phyloP scores from a whole-genome alignment of 2,113 vertebrate species.

The Pipa parva region DNA sequence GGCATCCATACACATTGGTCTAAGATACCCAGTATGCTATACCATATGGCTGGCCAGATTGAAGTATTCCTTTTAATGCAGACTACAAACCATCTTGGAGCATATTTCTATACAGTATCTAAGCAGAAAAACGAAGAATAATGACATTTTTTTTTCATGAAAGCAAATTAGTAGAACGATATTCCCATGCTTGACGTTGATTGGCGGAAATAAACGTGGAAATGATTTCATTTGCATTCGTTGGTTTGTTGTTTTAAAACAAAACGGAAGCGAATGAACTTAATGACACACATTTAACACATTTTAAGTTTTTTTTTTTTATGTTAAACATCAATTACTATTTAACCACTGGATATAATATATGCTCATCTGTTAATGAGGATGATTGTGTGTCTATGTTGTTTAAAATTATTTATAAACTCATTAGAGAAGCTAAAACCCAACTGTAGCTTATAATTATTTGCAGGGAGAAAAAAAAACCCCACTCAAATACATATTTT shows the following conservation, averaged over 20 bases:
- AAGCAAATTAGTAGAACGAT: neutral
- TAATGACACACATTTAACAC: conserved; percentile 30
- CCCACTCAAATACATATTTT: conserved; percentile 32
- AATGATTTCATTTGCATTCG: neutral
- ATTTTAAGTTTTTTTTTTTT: conserved; percentile 34
- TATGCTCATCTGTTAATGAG: conserved; percentile 29
- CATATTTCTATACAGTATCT: neutral
- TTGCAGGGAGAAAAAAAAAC: neutral
- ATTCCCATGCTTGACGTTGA: neutral
- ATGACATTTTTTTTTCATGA: conserved; percentile 10
- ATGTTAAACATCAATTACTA: conserved; percentile 41
- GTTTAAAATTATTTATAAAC: conserved; percentile 43
- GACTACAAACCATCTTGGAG: neutral
- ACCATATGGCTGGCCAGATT: conserved; percentile 34
- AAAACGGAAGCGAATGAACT: neutral
- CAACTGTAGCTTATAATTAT: conserved; percentile 31
- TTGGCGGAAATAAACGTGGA: neutral
- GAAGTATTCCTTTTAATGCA: neutral
- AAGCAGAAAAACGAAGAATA: conserved; percentile 22
- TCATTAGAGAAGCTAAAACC: conserved; percentile 28
- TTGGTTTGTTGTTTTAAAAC: conserved; percentile 1
- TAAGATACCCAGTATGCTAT: neutral
- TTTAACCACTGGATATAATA: conserved; percentile 30
- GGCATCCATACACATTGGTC: neutral
- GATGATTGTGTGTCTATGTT: conserved; percentile 29